Conservation (phyloP, 2,113 vertebrate genomes). For the Paramormyrops kingsleyae region DNA sequence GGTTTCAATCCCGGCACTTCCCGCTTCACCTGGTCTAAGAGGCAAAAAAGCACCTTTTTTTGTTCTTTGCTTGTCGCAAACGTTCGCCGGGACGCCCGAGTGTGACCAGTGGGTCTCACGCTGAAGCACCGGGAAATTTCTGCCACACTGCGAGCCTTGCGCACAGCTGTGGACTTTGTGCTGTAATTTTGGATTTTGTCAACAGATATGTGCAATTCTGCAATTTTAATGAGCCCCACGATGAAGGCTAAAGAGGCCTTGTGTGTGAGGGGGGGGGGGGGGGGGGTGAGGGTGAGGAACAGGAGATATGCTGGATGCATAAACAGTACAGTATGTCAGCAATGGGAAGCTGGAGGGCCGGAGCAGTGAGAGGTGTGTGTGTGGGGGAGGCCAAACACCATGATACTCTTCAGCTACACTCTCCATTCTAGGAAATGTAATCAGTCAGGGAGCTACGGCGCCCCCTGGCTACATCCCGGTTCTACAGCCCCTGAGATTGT, state of each 20-base stretch:
- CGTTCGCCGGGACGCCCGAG: neutral
- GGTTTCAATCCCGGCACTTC: neutral
- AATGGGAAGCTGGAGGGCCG: neutral
- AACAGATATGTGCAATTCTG: neutral
- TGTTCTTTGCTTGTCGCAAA: neutral
- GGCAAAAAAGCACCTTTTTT: neutral
- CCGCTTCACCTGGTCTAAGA: neutral
- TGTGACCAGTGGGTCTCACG: neutral
- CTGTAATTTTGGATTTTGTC: neutral
- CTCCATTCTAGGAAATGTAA: neutral
- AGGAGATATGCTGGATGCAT: neutral
- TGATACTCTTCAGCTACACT: neutral
- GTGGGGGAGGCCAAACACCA: neutral
- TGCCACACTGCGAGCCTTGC: neutral
- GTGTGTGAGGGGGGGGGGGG: neutral
- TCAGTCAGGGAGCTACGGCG: neutral
- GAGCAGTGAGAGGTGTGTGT: neutral
- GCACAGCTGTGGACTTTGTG: neutral
- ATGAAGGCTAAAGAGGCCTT: neutral
- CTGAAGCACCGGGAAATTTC: neutral
- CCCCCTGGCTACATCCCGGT: neutral
- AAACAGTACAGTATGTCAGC: neutral
- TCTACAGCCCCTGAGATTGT: neutral
- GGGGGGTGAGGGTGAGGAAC: too few relatives aligned
- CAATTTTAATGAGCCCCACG: neutral